Evolutionary conservation across 2,113 vertebrate genomes (phyloP), one percentile per base, ranked within the genome.

Genomic region (Copsychus sechellarum): DNA sequence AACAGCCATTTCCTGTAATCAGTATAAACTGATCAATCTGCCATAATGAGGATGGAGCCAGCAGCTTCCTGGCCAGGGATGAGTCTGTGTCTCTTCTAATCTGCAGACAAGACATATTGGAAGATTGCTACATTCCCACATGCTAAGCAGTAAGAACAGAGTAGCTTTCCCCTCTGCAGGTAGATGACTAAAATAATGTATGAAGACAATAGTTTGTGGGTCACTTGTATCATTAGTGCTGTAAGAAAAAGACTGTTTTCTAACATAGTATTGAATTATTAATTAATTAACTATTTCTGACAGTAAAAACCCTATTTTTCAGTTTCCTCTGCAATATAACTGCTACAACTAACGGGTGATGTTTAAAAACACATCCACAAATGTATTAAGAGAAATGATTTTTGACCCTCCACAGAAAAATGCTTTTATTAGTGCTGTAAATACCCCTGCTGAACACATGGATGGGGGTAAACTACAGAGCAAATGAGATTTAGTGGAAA

Each of bases 1-100:
- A 96, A 95, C 91, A 96, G 96, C 92, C 88, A 90, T 97, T 98
- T 98, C 97, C 97, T 96, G 95, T 96, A 97, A 98, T 97, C 97
- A 97, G 93, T 91, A 95, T 96, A 97, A 97, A 93, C 95, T 97
- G 97, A 97, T 97, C 96, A 97, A 97, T 96, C 88, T 93, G 85
- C 89, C 92, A 81, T 92, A 97, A 97, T 94, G 97, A 98, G 97
- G 94, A 94, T 77, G 95, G 97, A 98, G 94, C 95, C 95, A 92
- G 94, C 80, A 96, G 94, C 92, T 95, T 97, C 96, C 97, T 96
- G 95, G 90, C 93, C 87, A 95, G 91, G 69, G 82, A 95, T 95
- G 90, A 71, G 73, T 93, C 95, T 95, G 64, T 95, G 90, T 96
- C 61, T 61, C 72, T 96, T 95, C 92, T 96, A 48, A 95, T 95